Conservation (phyloP, 2,797 vertebrate genomes). For the Clarias platycephalus region DNA sequence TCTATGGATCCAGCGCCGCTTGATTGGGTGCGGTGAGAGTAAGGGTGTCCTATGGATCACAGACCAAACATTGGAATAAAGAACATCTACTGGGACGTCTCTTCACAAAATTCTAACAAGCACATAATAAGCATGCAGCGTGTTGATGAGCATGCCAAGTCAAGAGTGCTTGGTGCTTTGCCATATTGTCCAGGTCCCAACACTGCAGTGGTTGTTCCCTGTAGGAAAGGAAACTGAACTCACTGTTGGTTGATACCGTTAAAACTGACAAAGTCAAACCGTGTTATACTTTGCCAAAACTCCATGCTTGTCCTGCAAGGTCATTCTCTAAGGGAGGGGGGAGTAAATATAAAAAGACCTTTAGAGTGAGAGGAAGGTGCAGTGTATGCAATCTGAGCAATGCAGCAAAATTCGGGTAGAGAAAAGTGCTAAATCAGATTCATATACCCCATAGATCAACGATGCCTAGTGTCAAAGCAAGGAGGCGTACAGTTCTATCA, state of each 20-base stretch:
- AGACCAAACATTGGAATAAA: background rate
- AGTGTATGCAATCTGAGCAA: constrained; percentile 27
- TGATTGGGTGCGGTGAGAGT: constrained; percentile 77
- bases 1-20: constrained; percentile 80
- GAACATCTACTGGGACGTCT: constrained; percentile 10
- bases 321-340: constrained; percentile 24
- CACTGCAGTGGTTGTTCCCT: constrained; percentile 28
- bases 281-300: constrained; percentile 42
- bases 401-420: constrained; percentile 33
- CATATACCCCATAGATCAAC: constrained; percentile 37
- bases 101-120: constrained; percentile 23
- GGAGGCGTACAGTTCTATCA: constrained; percentile 45
- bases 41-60: constrained; percentile 73
- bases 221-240: constrained; percentile 31
- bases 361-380: constrained; percentile 21
- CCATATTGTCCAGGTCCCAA: constrained; percentile 37
- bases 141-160: constrained; percentile 28
- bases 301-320: constrained; percentile 40
- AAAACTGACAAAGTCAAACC: constrained; percentile 48
- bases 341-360: constrained; percentile 27
- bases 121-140: constrained; percentile 15
- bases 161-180: constrained; percentile 34
- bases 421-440: constrained; percentile 49
- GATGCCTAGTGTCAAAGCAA: constrained; percentile 40
- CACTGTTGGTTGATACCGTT: constrained; percentile 31